Conservation (phyloP, 2,113 vertebrate genomes). For the Istiophorus platypterus region DNA sequence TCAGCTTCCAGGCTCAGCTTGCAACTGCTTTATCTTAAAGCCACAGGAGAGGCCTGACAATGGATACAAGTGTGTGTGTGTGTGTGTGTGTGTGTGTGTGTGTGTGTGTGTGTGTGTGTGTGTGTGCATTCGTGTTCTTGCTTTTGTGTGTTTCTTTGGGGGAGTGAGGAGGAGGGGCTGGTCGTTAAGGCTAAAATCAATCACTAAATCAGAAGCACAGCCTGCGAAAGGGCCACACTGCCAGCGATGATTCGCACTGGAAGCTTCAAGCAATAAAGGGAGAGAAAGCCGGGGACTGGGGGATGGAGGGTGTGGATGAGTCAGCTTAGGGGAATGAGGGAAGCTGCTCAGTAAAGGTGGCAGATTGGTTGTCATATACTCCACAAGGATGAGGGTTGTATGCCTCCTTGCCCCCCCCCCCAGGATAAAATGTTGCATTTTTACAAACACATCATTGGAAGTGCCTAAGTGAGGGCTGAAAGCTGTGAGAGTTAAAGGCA, state of each 20-base stretch:
- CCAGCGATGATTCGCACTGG: conserved; percentile 50
- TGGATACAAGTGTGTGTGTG: conserved; percentile 31
- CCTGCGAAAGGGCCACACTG: conserved; percentile 57
- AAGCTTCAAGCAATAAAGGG: conserved; percentile 60
- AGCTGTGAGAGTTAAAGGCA: not conserved
- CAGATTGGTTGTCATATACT: conserved; percentile 58
- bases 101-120: conserved; percentile 7
- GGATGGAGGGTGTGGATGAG: conserved; percentile 35
- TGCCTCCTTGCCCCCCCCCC: conserved; percentile 5
- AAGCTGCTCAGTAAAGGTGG: conserved; percentile 56
- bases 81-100: conserved; percentile 15
- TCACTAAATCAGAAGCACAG: conserved; percentile 69
- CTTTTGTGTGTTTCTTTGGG: not conserved
- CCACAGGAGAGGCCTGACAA: conserved; percentile 52
- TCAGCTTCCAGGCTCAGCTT: conserved; percentile 31
- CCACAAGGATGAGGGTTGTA: conserved; percentile 12
- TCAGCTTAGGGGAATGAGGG: conserved; percentile 57
- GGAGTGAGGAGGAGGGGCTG: conserved; percentile 38
- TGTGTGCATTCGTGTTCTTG: no score
- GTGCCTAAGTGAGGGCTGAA: conserved; percentile 6
- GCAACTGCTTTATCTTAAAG: conserved; percentile 66
- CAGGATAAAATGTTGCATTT: conserved; percentile 33
- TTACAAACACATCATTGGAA: conserved; percentile 35
- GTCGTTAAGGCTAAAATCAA: conserved; percentile 76
- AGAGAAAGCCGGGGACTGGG: conserved; percentile 15